Conservation (phyloP, 1,140 invertebrate genomes). For the Calosoma granatense region DNA sequence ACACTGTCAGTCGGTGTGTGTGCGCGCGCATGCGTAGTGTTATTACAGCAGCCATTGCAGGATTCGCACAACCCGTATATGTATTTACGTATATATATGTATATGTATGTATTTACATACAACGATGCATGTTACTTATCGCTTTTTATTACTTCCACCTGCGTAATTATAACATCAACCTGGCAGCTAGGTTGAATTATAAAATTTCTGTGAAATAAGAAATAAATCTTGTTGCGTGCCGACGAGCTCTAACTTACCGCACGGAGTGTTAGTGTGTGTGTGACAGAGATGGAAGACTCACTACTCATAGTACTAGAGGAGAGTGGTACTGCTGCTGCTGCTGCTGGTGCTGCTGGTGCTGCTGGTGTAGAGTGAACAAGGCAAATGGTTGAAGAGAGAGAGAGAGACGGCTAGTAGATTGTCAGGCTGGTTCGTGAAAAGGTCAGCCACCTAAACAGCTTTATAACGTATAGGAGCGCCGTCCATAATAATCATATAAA, state of each 20-base stretch:
- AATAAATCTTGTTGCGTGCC: constrained; percentile 8
- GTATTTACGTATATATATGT: too few relatives aligned
- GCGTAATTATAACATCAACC: constrained; percentile 6
- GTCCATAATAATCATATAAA: constrained; percentile 21
- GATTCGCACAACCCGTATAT: too few relatives aligned
- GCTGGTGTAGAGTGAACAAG: background rate
- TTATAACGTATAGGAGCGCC: constrained; percentile 15
- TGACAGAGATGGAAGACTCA: too few relatives aligned
- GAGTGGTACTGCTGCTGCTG: background rate
- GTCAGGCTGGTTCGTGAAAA: background rate
- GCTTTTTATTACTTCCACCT: constrained; percentile 6
- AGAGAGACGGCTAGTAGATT: background rate
- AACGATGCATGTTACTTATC: background rate
- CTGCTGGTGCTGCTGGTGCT: too few relatives aligned
- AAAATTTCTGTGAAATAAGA: constrained; percentile 8
- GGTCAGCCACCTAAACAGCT: constrained; percentile 7
- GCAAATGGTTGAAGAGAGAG: background rate
- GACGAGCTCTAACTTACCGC: background rate
- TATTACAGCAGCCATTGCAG: too few relatives aligned
- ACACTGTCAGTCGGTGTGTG: too few relatives aligned
- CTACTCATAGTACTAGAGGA: background rate
- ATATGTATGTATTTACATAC: too few relatives aligned
- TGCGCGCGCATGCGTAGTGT: background rate
- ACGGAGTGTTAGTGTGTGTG: background rate
- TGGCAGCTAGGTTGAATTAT: constrained; percentile 6